These are phyloP conservation scores for Ochropleura plecta DNA, from an alignment of 2,888 invertebrate genomes.

Conservation along the genomic window DNA sequence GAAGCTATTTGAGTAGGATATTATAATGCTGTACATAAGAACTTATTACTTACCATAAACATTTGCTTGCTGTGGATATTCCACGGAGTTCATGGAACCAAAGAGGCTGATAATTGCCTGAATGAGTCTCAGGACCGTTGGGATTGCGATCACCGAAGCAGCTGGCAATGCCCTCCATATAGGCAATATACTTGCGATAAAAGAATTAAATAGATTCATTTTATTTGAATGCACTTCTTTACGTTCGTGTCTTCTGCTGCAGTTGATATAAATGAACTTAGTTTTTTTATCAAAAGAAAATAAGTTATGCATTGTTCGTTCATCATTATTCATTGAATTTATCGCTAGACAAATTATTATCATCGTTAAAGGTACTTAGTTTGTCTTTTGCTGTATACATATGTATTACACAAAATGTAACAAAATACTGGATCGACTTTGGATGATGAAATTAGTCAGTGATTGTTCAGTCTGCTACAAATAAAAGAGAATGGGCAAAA, in stretches of 20 bases:
- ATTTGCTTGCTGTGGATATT: conserved; percentile 18
- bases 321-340: background rate
- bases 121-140: conserved; percentile 1
- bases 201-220: too few species aligned
- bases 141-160: conserved; percentile 1
- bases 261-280: background rate
- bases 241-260: background rate
- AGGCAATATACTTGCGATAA: conserved; percentile 12
- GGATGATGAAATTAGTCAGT: background rate
- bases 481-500: too few species aligned
- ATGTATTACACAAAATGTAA: background rate
- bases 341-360: background rate
- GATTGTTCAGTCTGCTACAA: background rate
- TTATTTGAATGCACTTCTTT: background rate
- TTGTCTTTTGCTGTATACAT: background rate
- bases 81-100: background rate
- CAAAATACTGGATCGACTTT: background rate
- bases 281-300: background rate
- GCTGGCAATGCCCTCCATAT: background rate
- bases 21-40: background rate
- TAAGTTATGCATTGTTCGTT: background rate
- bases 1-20: background rate
- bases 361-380: background rate
- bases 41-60: conserved; percentile 5
- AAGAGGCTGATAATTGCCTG: background rate